Percentiles rank a stretch among this genome's conserved stretches.
These are phyloP conservation scores for Drosophila nebulosa DNA, from an alignment of 1,140 invertebrate species.

Conservation along the genomic window DNA sequence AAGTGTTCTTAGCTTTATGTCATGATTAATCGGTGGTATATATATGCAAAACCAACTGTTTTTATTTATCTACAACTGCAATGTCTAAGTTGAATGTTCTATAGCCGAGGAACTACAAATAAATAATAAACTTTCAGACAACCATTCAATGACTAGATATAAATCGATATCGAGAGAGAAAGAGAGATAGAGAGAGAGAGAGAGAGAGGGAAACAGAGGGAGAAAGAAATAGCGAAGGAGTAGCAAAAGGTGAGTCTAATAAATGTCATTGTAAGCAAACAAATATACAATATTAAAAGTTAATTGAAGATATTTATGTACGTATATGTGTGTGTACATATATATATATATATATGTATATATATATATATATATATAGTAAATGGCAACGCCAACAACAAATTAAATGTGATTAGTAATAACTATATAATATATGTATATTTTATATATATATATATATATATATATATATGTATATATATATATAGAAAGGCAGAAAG, in stretches of 20 bases:
- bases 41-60: background rate
- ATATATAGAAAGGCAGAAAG: background rate
- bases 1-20: background rate
- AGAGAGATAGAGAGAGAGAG: background rate
- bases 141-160: background rate
- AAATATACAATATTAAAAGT: conserved; percentile 54
- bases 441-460: conserved; percentile 1
- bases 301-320: background rate
- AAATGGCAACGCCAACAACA: conserved; percentile 43
- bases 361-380: conserved; percentile 7
- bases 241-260: conserved; percentile 23
- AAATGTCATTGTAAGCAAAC: conserved; percentile 36
- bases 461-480: background rate
- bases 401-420: conserved; percentile 61
- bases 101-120: background rate
- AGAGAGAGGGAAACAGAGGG: background rate
- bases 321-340: conserved; percentile 5
- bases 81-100: background rate
- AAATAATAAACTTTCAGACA: background rate
- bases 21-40: background rate
- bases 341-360: background rate
- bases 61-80: background rate
- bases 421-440: background rate
- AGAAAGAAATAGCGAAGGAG: conserved; percentile 2
- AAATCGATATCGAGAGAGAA: background rate